Evolutionary conservation across 92 coral and sea anemone species (phyloP), one percentile per base, ranked within the genome.

Genomic region (Parazoanthus darwini): DNA sequence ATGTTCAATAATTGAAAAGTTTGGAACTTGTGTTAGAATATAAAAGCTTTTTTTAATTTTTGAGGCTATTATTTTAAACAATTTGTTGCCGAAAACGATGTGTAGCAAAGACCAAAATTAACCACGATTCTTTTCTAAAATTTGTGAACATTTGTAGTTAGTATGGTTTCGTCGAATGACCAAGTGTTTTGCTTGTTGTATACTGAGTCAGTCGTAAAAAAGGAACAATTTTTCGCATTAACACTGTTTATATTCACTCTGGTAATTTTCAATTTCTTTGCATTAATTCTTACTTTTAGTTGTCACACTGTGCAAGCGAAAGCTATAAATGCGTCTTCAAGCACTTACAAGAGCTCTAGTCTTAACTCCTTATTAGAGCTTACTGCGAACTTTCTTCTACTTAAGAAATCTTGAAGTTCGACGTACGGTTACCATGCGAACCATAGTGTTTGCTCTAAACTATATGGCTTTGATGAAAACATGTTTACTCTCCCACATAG

Each of bases 401-500:
- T 15, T 20, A 6, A 39, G 22, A 37, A 63, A 82, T 8, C 14
- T 39, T 42, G 16, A 18, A 78, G 1, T 79, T 13, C 11, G 43
- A 72, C 58, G 14, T 43, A 51, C 6, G 6, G 87, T 84, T 84
- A 68, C 42, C 43, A 84, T 84, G 78, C 2, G 65, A 84, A 48
- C 87, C 66, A 51, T 29, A 46, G 25, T 84, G 35, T 71, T 25
- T 71, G 46, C 8, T 68, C 26, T 84, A 71, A 84, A 66, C 66
- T 39, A 43, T 83, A 83, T 46, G 71, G 76, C n/a, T 72, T 83
- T 84, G 38, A 23, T 71, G 75, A 71, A 74, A 84, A 37, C 71
- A 46, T 84, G 87, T 84, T 84, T 48, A 84, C 78, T 70, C 22
- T 43, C 25, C n/a, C 11, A 29, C 36, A 44, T 44, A 48, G 56